Percentiles rank a stretch among this genome's conserved stretches.
These are phyloP conservation scores for Philotrypesis tridentata DNA, from an alignment of 1,140 invertebrate species.

Conservation along the genomic window DNA sequence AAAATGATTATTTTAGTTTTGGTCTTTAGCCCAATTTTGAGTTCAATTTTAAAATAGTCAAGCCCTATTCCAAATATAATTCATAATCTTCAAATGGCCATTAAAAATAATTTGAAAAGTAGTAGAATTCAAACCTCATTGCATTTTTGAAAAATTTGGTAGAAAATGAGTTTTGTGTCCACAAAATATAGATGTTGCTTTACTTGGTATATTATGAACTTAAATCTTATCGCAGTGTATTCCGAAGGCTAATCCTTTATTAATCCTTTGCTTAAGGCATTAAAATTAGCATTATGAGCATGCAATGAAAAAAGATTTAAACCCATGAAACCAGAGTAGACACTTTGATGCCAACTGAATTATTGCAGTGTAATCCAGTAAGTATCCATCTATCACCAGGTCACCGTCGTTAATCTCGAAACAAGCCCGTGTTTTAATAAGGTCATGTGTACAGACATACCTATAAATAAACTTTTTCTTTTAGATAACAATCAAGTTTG, in stretches of 20 bases:
- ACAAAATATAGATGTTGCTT: too few species aligned
- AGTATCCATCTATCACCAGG: slow-evolving; percentile 3
- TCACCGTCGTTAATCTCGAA: slow-evolving; percentile 8
- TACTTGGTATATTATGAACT: too few species aligned
- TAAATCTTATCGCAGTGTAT: too few species aligned
- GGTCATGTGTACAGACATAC: background rate
- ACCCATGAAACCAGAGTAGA: background rate
- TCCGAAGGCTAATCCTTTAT: too few species aligned
- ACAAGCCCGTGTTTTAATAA: background rate
- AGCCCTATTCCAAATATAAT: too few species aligned
- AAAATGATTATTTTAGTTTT: too few species aligned
- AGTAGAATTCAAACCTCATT: too few species aligned
- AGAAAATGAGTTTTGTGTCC: too few species aligned
- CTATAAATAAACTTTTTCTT: background rate
- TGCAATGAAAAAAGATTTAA: background rate
- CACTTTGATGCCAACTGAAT: background rate
- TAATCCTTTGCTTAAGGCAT: background rate
- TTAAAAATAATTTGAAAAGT: background rate
- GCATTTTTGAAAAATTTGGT: too few species aligned
- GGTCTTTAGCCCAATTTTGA: too few species aligned
- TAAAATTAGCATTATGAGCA: background rate
- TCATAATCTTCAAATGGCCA: background rate
- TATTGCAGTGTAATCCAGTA: slow-evolving; percentile 4
- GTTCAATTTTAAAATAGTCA: too few species aligned
- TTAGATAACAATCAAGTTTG: background rate